Evolutionary conservation across 2,113 vertebrate genomes (phyloP).

Genomic region (Oryzias javanicus): DNA sequence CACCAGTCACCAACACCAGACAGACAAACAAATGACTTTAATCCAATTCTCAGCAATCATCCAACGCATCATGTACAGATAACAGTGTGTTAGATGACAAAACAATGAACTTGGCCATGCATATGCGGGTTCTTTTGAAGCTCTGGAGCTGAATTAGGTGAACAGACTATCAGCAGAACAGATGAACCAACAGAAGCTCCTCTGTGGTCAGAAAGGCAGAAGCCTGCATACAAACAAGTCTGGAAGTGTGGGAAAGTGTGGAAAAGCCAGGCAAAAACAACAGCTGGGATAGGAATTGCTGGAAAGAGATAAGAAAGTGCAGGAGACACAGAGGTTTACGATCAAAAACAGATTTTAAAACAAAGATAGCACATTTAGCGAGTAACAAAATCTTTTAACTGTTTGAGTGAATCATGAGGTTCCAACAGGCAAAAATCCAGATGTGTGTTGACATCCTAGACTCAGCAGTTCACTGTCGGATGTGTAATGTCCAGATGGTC

Average conservation of each 20-base stretch:
- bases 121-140: too few relatives aligned
- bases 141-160: too few relatives aligned
- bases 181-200: too few relatives aligned
- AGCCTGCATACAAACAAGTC: constrained; percentile 13
- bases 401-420: too few relatives aligned
- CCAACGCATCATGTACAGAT: too few relatives aligned
- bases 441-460: not conserved
- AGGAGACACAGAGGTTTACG: not conserved
- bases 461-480: not conserved
- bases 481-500: constrained; percentile 56
- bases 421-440: constrained; percentile 43
- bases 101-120: too few relatives aligned
- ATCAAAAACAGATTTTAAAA: not conserved
- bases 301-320: not conserved
- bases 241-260: constrained; percentile 60
- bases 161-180: too few relatives aligned
- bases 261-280: constrained; percentile 2
- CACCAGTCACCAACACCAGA: too few relatives aligned
- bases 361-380: not conserved
- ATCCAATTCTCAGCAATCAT: too few relatives aligned
- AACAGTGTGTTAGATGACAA: too few relatives aligned
- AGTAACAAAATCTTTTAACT: not conserved
- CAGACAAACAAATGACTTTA: too few relatives aligned
- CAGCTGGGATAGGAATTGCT: not conserved
- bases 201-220: not conserved